These are phyloP conservation scores for Cybosia mesomella DNA, from an alignment of 2,888 invertebrate genomes.

Conservation along the genomic window DNA sequence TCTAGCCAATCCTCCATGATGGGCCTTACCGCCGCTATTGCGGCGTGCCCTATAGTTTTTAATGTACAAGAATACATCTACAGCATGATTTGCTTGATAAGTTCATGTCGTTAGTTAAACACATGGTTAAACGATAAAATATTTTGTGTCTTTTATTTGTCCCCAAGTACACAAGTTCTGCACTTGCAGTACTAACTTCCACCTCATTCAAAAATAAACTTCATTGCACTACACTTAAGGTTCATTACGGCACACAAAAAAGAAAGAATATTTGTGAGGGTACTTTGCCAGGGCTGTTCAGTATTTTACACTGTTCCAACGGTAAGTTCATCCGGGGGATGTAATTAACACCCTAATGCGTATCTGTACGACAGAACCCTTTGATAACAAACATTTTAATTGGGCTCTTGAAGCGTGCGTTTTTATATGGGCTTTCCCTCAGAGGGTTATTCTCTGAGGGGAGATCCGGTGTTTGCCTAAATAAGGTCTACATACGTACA, in stretches of 20 bases:
- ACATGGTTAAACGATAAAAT: too few species aligned
- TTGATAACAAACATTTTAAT: conserved; percentile 47
- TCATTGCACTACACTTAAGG: background rate
- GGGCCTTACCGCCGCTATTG: too few species aligned
- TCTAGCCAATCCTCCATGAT: too few species aligned
- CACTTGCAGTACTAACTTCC: background rate
- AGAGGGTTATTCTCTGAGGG: background rate
- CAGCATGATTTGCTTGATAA: too few species aligned
- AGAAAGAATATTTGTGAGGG: conserved; percentile 28
- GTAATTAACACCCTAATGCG: conserved; percentile 46
- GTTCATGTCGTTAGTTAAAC: too few species aligned
- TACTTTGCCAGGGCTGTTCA: conserved; percentile 20
- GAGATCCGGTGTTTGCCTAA: conserved; percentile 5
- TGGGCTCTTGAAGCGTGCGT: conserved; percentile 29
- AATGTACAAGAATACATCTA: too few species aligned
- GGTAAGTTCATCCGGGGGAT: conserved; percentile 29
- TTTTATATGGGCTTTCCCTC: conserved; percentile 25
- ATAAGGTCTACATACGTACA: background rate
- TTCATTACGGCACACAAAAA: conserved; percentile 5
- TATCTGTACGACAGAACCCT: conserved; percentile 22
- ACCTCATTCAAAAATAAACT: background rate
- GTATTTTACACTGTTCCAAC: conserved; percentile 32
- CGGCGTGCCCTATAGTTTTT: too few species aligned
- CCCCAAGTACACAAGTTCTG: background rate
- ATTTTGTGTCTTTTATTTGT: background rate